Evolutionary conservation across 1,140 invertebrate species (phyloP).

Genomic region (Zaprionus vittiger): DNA sequence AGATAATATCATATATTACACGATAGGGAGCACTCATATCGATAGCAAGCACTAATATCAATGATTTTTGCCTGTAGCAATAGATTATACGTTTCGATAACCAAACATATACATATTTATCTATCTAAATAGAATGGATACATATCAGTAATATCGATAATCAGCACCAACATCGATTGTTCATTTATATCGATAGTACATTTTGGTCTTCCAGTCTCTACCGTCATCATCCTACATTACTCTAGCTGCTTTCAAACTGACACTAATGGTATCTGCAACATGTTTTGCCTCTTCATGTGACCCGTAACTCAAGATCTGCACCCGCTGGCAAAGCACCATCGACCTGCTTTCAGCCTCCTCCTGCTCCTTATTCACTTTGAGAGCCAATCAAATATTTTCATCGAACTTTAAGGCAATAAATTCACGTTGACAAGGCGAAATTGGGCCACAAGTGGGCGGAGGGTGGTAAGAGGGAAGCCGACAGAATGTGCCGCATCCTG

Average conservation of each 20-base stretch:
- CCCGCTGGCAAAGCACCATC: background rate
- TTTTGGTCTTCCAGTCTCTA: background rate
- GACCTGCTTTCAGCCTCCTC: background rate
- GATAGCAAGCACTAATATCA: too few relatives aligned
- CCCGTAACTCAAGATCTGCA: conserved; percentile 5
- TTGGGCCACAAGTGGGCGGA: conserved; percentile 48
- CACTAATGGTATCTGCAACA: background rate
- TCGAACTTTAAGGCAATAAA: conserved; percentile 66
- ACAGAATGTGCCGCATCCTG: conserved; percentile 43
- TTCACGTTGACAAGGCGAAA: conserved; percentile 66
- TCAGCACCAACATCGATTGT: background rate
- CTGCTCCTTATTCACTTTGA: conserved; percentile 32
- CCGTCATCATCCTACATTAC: background rate
- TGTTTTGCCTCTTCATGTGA: background rate
- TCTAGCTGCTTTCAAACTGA: background rate
- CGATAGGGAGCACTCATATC: too few relatives aligned
- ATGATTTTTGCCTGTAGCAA: too few relatives aligned
- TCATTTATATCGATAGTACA: background rate
- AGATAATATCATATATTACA: accelerated
- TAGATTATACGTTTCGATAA: background rate
- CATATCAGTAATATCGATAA: background rate
- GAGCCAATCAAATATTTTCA: conserved; percentile 73
- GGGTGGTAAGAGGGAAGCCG: background rate
- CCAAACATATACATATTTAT: background rate
- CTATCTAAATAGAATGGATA: background rate